Base-by-base conservation (phyloP, 2,797 vertebrate species). In the Orientallactaga sibirica region DNA sequence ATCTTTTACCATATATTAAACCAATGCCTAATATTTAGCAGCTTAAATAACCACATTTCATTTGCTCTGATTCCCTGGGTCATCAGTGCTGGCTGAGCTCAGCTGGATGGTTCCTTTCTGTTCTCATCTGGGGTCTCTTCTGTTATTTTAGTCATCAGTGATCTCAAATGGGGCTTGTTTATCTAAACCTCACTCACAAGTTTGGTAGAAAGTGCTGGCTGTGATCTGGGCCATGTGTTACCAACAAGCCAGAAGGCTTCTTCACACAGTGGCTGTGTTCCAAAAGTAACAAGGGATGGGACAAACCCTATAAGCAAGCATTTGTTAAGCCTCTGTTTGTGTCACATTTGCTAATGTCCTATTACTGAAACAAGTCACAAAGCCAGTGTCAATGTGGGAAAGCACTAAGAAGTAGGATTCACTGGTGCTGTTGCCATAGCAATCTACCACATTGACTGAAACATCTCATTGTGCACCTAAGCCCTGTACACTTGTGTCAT, bases 291-390 rank as follows among this genome's bases (percentile, higher is more conserved):
- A 77, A 79, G 91, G 92, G 67, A 55, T 19, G 64, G 62, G 22
- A 19, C 25, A 89, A 94, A 18, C 62, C 8, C 22, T 81, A 19
- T 8, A 29, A 88, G 52, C 29, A 62, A 86, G 29, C 58, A 55
- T 87, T 81, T 96, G 85, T 55, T 89, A 43, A 67, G 58, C 55
- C 55, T 93, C 55, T 87, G 66, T 66, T 92, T 82, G 14, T 64
- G 77, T 87, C 68, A 79, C 41, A 43, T 89, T 87, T 93, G 61
- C 75, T 76, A 87, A 78, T 52, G 20, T 66, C 29, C 19, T 29
- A n/a, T 66, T 88, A 62, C 19, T 62, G 93, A 93, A 86, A 33
- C 71, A 73, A 70, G 37, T 92, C 86, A 88, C 67, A 43, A 3
- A 80, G 73, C 41, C 33, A 84, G 48, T 93, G 58, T 73, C 29